Percentiles rank a stretch among this genome's conserved stretches.
phyloP scores from a whole-genome alignment of 2,113 vertebrate genomes.

The Bagarius yarrelli region DNA sequence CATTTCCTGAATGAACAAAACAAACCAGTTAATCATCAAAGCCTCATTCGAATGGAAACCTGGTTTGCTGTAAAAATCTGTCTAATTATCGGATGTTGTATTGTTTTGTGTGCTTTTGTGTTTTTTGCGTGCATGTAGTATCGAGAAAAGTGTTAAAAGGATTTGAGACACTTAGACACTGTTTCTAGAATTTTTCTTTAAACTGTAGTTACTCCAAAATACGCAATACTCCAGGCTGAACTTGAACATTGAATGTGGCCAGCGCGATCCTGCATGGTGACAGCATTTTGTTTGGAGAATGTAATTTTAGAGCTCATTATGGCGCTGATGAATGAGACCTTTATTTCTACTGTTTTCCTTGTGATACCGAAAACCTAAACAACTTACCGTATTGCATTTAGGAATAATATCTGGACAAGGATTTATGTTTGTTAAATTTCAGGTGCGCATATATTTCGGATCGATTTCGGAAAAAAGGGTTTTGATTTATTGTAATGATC shows the following conservation, averaged over 20 bases:
- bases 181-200: neutral
- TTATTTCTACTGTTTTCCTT: slow-evolving; percentile 25
- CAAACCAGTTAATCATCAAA: neutral
- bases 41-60: neutral
- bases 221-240: neutral
- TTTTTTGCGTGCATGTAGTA: neutral
- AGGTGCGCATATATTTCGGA: neutral
- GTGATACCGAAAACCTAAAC: slow-evolving; percentile 6
- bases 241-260: neutral
- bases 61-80: neutral
- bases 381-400: neutral
- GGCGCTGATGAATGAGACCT: slow-evolving; percentile 20
- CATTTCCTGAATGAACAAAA: neutral
- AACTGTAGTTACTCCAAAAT: slow-evolving; percentile 3
- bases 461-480: neutral
- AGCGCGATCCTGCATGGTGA: slow-evolving; percentile 12
- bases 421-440: slow-evolving; percentile 22
- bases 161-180: slow-evolving; percentile 1
- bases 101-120: neutral
- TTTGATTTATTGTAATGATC: neutral
- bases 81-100: neutral
- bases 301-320: slow-evolving; percentile 22
- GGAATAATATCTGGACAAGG: slow-evolving; percentile 20
- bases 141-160: neutral
- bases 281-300: slow-evolving; percentile 29